Base-by-base conservation (phyloP, 2,888 invertebrate species). In the Agrochola circellaris region DNA sequence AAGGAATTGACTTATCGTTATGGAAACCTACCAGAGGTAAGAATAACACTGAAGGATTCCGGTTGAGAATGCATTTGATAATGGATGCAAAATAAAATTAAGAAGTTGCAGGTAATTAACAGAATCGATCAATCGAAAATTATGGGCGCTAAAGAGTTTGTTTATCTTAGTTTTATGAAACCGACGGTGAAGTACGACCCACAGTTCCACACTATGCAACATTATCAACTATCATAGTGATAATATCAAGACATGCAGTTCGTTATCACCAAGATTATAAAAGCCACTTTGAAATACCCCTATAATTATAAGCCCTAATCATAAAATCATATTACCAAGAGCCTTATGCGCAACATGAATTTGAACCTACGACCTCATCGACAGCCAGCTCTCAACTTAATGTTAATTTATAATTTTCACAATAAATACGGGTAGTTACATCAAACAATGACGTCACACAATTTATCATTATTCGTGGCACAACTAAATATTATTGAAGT, bases 401-500 rank as follows among this genome's bases (percentile, higher is more conserved):
- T 77, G 30, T 73, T 65, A 51, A 66, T 81, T 73, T 70, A 85
- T 77, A 75, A 75, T 77, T 74, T 82, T 67, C 58, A 45, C 73
- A 75, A 75, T 80, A 73, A 84, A 78, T 83, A 66, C 67, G 83
- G 86, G 75, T 65, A 42, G 69, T 60, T 54, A 15, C 83, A 64
- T 86, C 74, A 86, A 85, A 84, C 77, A 69, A 74, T 84, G 76
- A 87, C 73, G 76, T 75, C 81, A 84, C 68, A 69, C 62, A 71
- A 88, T 88, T 84, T 84, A 88, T 88, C 88, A 83, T 85, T 81
- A 83, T 73, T 76, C 73, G 75, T 75, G 88, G 80, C 82, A 80
- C 87, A 87, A 88, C 87, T 88, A 88, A 88, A 88, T 88, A 83
- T 83, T 84, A 86, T 86, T 79, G 74, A 87, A 82, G 80, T 83